Percentiles rank a stretch among this genome's conserved stretches.
Conservation (phyloP, 2,888 invertebrate species). For the Notocelia uddmanniana region DNA sequence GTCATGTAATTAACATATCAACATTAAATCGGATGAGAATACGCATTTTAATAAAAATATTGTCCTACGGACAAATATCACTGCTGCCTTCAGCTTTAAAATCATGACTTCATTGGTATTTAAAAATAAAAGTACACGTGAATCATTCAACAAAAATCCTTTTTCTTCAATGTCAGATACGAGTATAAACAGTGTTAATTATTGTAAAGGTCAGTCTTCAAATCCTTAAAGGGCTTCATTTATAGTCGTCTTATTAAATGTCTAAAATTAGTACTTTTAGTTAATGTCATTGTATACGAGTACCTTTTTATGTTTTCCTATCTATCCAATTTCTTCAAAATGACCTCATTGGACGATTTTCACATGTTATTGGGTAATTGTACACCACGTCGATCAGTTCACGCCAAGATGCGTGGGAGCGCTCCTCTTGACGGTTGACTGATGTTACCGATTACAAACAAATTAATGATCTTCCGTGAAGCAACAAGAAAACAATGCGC, state of each 20-base stretch:
- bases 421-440: constrained; percentile 75
- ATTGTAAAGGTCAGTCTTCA: constrained; percentile 3
- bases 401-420: constrained; percentile 72
- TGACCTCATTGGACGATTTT: constrained; percentile 51
- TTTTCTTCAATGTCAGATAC: constrained; percentile 10
- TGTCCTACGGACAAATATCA: constrained; percentile 23
- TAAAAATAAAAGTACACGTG: background rate
- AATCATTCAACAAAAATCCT: constrained; percentile 8
- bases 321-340: constrained; percentile 18
- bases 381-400: constrained; percentile 66
- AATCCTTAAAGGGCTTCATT: background rate
- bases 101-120: background rate
- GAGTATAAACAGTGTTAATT: background rate
- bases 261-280: background rate
- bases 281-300: background rate
- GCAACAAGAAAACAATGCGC: constrained; percentile 62
- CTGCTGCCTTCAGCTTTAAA: constrained; percentile 7
- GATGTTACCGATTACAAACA: constrained; percentile 79
- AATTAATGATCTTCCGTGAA: constrained; percentile 70
- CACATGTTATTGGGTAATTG: constrained; percentile 63
- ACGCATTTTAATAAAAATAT: background rate
- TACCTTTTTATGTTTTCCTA: constrained; percentile 14
- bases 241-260: no score
- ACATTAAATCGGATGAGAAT: constrained; percentile 6
- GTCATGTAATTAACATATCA: constrained; percentile 47